Conservation (phyloP, 2,113 vertebrate species). For the Gallinago jamesoni region DNA sequence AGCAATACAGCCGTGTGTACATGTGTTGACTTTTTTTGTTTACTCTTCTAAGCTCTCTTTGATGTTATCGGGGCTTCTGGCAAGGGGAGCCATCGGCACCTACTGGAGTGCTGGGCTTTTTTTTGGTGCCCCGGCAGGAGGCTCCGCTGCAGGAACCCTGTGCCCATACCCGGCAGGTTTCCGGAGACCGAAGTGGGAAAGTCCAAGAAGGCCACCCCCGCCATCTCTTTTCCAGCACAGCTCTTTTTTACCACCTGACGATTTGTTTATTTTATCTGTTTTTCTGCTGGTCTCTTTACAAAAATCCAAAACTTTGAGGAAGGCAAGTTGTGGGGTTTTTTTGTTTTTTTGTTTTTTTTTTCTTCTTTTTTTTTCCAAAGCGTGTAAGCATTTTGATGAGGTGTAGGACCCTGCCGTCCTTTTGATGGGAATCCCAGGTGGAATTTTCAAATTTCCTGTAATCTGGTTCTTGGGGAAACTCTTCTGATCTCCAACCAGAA, state of each 20-base stretch:
- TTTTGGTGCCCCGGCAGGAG: not conserved
- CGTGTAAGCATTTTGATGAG: not conserved
- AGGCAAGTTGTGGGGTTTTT: not conserved
- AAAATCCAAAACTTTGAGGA: not conserved
- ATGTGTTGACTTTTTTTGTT: not conserved
- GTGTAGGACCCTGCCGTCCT: not conserved
- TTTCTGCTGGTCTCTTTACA: not conserved
- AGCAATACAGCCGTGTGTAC: not conserved
- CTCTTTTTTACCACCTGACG: not conserved
- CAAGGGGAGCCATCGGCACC: not conserved
- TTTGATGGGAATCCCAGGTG: not conserved
- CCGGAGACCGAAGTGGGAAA: accelerated
- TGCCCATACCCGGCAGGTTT: not conserved
- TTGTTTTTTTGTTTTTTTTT: too few species aligned
- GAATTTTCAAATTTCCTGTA: not conserved
- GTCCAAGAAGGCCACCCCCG: not conserved
- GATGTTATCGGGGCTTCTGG: not conserved
- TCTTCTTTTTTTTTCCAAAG: not conserved
- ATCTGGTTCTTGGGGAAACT: not conserved
- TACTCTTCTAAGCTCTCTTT: not conserved
- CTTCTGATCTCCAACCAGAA: not conserved
- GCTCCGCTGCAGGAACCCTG: not conserved
- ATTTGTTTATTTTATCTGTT: not conserved
- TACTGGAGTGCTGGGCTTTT: not conserved
- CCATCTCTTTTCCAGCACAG: not conserved